A percentile compares a stretch with the other conserved stretches of the same genome.
Evolutionary conservation across 2,797 vertebrate genomes (phyloP).

Genomic region (Malacoctenus gilli): DNA sequence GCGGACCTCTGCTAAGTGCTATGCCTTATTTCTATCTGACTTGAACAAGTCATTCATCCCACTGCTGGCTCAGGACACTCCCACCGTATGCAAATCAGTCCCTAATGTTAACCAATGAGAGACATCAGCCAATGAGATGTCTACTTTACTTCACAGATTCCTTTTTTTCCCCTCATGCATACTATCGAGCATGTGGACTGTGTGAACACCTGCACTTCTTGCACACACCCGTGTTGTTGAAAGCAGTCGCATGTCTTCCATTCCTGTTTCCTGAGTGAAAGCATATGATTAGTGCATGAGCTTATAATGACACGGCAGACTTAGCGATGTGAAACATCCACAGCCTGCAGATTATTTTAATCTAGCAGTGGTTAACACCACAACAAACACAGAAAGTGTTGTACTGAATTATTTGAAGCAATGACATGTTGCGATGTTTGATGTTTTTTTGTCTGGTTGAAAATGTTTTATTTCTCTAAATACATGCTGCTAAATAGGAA

Average conservation of each 20-base stretch:
- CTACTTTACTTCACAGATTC: conserved; percentile 53
- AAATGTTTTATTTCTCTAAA: too few species aligned
- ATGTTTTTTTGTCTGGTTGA: background rate
- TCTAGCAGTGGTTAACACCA: conserved; percentile 49
- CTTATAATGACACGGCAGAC: conserved; percentile 40
- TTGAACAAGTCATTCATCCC: conserved; percentile 81
- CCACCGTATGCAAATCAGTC: conserved; percentile 79
- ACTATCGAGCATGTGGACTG: too few species aligned
- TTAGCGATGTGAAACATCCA: conserved; percentile 51
- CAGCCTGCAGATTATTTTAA: conserved; percentile 64
- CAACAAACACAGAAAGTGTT: conserved; percentile 5
- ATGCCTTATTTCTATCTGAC: conserved; percentile 75
- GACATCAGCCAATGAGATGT: conserved; percentile 38
- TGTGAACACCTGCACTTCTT: conserved; percentile 41
- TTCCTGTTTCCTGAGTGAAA: conserved; percentile 34
- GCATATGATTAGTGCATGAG: conserved; percentile 40
- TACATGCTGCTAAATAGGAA: too few species aligned
- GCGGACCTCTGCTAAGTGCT: conserved; percentile 74
- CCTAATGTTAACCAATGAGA: conserved; percentile 72
- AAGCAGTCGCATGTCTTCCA: conserved; percentile 44
- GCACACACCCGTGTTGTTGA: conserved; percentile 37
- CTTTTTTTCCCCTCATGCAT: conserved; percentile 38
- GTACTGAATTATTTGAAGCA: conserved; percentile 8
- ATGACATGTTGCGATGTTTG: conserved; percentile 8
- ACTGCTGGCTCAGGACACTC: conserved; percentile 75